Evolutionary conservation across 2,888 invertebrate genomes (phyloP).

Genomic region (Synergus laeviventris): DNA sequence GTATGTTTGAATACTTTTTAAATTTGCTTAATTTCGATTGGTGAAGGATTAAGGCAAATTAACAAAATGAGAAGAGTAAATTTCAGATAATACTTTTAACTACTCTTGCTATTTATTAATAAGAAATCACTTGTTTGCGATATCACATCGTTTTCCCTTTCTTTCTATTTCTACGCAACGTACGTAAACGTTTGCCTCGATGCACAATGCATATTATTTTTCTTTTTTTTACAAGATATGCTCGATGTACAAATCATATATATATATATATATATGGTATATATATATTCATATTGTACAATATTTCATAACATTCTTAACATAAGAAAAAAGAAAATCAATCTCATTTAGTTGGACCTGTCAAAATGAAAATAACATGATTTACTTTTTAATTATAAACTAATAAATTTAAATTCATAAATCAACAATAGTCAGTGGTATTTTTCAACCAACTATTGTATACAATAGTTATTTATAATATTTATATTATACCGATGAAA

Average conservation of each 20-base stretch:
- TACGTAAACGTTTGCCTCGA: constrained; percentile 6
- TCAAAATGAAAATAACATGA: not conserved
- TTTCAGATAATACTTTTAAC: not conserved
- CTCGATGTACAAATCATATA: constrained; percentile 36
- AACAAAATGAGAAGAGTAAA: not conserved
- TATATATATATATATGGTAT: constrained; percentile 18
- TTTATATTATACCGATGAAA: not conserved
- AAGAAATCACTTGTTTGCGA: constrained; percentile 18
- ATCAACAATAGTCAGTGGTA: not conserved
- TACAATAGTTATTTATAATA: too few species aligned
- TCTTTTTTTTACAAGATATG: constrained; percentile 36
- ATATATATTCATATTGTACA: constrained; percentile 33
- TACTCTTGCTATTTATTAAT: not conserved
- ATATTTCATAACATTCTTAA: constrained; percentile 17
- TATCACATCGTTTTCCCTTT: constrained; percentile 29
- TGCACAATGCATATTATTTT: constrained; percentile 8
- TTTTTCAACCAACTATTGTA: not conserved
- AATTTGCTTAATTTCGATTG: not conserved
- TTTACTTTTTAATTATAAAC: not conserved
- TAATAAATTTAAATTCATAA: not conserved
- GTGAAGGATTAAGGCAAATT: not conserved
- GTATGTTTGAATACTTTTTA: too few species aligned
- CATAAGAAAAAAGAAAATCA: constrained; percentile 18
- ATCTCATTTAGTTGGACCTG: not conserved
- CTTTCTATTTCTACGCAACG: constrained; percentile 11